These are phyloP conservation scores for Phrynocephalus versicolor DNA, from an alignment of 2,113 vertebrate genomes.

Conservation along the genomic window DNA sequence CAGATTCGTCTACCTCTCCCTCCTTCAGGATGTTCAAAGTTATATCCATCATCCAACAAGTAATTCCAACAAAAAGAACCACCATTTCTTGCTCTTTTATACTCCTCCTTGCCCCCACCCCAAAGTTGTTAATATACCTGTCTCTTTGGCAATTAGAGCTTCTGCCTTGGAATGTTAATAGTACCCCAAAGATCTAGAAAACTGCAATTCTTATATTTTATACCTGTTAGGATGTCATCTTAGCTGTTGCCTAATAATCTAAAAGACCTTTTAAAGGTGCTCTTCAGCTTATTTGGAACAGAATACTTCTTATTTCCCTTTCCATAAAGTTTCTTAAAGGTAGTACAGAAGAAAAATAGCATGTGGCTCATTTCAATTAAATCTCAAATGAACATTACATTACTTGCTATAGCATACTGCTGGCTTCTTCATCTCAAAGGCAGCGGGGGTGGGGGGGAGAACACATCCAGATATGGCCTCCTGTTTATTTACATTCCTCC, in stretches of 20 bases:
- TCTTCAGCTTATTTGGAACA: slow-evolving; percentile 19
- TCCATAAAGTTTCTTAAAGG: slow-evolving; percentile 31
- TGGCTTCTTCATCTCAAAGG: slow-evolving; percentile 40
- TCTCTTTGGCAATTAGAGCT: not conserved
- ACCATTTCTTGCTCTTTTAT: not conserved
- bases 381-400: slow-evolving; percentile 45
- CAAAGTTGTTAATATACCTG: not conserved
- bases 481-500: slow-evolving; percentile 5
- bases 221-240: not conserved
- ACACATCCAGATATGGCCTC: not conserved
- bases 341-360: slow-evolving; percentile 1
- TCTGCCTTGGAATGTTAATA: not conserved
- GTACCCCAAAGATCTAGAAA: not conserved
- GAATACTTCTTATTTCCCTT: slow-evolving; percentile 27
- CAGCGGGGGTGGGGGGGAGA: too few relatives aligned
- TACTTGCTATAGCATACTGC: slow-evolving; percentile 31
- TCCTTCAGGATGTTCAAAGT: not conserved
- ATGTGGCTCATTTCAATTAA: not conserved
- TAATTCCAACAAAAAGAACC: not conserved
- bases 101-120: not conserved
- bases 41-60: not conserved
- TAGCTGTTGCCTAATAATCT: not conserved
- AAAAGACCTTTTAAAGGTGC: slow-evolving; percentile 1
- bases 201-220: not conserved
- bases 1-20: too few relatives aligned